Base-by-base conservation (phyloP, 2,888 invertebrate genomes). In the Hofmannophila pseudospretella region DNA sequence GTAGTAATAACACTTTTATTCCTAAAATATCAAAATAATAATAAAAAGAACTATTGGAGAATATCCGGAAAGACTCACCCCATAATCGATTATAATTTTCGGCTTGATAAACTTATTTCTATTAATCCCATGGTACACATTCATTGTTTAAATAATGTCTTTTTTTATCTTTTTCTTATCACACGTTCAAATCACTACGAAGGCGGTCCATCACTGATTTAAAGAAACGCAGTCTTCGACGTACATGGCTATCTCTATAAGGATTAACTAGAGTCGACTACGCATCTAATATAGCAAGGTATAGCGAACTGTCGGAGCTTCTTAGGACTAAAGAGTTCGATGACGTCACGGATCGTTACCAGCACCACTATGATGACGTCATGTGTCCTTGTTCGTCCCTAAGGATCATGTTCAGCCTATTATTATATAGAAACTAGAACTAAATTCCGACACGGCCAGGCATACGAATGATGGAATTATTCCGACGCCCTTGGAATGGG, bases 271-370 rank as follows among this genome's bases (percentile, higher is more conserved):
- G 56, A 48, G 38, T 44, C 46, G 34, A 48, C 46, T 56, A 53
- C 49, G 49, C 59, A 62, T 61, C 59, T n/a, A 58, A 64, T 61
- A 58, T 58, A 53, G 60, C 61, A 65, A 70, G 71, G 70, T 69
- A 67, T 63, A 67, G 57, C 14, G n/a, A 23, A 23, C n/a, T 5
- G 20, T 20, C n/a, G n/a, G 10, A 14, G 9, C 25, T 25, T 36
- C 22, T 31, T 22, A 41, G 37, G 31, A 41, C 23, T 25, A 31
- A 23, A 23, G n/a, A 23, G 22, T 42, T 13, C 11, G 40, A 44
- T 81, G 84, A 85, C 81, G 84, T 84, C 85, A 84, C 45, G 55
- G 67, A 71, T 77, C 77, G 78, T 78, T 78, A 70, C 44, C 35
- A 62, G 51, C 66, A 69, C 67, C 75, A 73, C 71, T 53, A 39